These are phyloP conservation scores for Strongylocentrotus purpuratus DNA, from an alignment of 35 echinoderm and acorn worm species.

Conservation along the genomic window DNA sequence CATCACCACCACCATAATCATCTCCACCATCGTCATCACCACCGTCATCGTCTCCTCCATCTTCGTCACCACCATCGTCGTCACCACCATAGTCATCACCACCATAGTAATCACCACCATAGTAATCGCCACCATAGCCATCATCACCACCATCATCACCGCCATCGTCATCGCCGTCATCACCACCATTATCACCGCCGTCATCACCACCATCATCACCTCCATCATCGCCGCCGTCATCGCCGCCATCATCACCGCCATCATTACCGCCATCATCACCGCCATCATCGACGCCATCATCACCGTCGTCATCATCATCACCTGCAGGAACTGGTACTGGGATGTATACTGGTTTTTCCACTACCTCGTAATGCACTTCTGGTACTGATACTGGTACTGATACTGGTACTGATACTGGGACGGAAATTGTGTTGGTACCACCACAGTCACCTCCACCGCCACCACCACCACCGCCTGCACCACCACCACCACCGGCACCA, in stretches of 20 bases:
- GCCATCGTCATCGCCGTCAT: background rate
- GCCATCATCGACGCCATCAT: background rate
- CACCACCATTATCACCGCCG: background rate
- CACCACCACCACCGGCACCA: background rate
- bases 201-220: background rate
- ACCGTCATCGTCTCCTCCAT: background rate
- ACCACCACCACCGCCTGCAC: too few species aligned
- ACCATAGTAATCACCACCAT: background rate
- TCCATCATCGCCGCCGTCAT: background rate
- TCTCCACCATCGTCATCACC: background rate
- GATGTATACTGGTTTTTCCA: conserved; percentile 8
- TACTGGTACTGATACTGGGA: background rate
- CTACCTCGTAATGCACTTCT: background rate
- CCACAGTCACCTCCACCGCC: background rate
- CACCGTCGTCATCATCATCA: background rate
- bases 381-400: too few species aligned
- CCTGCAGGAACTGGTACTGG: background rate
- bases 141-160: background rate
- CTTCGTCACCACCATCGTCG: background rate
- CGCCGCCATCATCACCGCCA: background rate
- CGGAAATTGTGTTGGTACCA: background rate
- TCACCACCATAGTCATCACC: background rate
- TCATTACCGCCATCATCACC: background rate
- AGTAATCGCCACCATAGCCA: background rate
- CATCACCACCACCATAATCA: background rate